These are phyloP conservation scores for Pandemis heparana DNA, from an alignment of 2,888 invertebrate species.

Conservation along the genomic window DNA sequence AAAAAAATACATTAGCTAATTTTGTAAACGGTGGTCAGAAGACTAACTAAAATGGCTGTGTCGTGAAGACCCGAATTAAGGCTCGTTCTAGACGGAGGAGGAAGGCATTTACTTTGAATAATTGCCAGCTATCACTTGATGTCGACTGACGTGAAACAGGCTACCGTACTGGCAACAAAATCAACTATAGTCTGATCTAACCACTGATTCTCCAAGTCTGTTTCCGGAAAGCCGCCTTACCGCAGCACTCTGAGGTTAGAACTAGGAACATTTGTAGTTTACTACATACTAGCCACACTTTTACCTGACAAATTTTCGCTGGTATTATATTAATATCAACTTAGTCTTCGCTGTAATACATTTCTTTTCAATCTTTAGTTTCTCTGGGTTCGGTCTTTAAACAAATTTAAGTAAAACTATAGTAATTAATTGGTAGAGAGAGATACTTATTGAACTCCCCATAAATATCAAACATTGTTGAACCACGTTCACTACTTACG, in stretches of 20 bases:
- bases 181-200: constrained; percentile 35
- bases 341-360: neutral
- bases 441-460: neutral
- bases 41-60: neutral
- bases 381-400: neutral
- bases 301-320: neutral
- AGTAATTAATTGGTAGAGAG: too few relatives aligned
- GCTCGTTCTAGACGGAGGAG: constrained; percentile 38
- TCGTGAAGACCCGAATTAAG: neutral
- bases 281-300: neutral
- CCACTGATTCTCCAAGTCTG: neutral
- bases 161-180: constrained; percentile 49
- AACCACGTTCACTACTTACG: neutral
- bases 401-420: too few relatives aligned
- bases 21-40: neutral
- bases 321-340: neutral
- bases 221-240: neutral
- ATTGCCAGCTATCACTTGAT: constrained; percentile 68
- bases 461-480: neutral
- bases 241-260: neutral
- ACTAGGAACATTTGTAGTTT: neutral
- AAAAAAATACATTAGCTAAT: too few relatives aligned
- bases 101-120: constrained; percentile 66
- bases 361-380: neutral
- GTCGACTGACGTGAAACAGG: constrained; percentile 56